Base-by-base conservation (phyloP, 2,113 vertebrate genomes). In the Dicerorhinus sumatrensis region DNA sequence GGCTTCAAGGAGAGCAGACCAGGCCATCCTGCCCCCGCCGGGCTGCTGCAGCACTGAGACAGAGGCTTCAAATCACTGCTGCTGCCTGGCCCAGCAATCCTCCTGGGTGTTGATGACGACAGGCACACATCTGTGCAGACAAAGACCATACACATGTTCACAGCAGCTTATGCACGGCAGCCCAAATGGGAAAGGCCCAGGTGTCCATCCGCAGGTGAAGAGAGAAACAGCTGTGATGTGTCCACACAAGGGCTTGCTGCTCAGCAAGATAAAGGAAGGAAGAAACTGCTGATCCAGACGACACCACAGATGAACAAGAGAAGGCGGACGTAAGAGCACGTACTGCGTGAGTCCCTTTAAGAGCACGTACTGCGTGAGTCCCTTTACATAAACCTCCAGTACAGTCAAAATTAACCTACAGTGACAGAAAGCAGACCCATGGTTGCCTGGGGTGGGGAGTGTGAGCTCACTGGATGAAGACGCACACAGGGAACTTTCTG, bases 261-360 rank as follows among this genome's bases (percentile, higher is more conserved):
- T 60, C 73, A 23, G 80, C 39, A 2, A n/a, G 56, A 17, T 5
- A 8, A 17, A 60, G 80, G 89, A 9, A 20, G 6, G 8, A 10
- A 39, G 0, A 4, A 16, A 27, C 7, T 1, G 0, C 33, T 25
- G 11, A 33, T 6, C 11, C n/a, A 23, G 6, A 0, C 8, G 0
- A 1, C 16, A 0, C 73, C n/a, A 0, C 0, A 25, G 69, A 21
- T 3, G 27, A n/a, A n/a, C 36, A 5, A 7, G 21, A 23, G 36
- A 20, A 29, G 46, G 23, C 76, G 6, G 42, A 33, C 18, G 7
- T 0, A 17, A 36, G 54, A 18, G 36, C 36, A 12, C 1, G 0
- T 0, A 5, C 48, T 11, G 77, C 16, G 0, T 16, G 51, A 16
- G 25, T 20, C 83, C 65, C 4, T 23, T 13, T 39, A 3, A 36